Evolutionary conservation across 2,113 vertebrate genomes (phyloP), one percentile per base, ranked within the genome.

Genomic region (Halcyon malimbica): DNA sequence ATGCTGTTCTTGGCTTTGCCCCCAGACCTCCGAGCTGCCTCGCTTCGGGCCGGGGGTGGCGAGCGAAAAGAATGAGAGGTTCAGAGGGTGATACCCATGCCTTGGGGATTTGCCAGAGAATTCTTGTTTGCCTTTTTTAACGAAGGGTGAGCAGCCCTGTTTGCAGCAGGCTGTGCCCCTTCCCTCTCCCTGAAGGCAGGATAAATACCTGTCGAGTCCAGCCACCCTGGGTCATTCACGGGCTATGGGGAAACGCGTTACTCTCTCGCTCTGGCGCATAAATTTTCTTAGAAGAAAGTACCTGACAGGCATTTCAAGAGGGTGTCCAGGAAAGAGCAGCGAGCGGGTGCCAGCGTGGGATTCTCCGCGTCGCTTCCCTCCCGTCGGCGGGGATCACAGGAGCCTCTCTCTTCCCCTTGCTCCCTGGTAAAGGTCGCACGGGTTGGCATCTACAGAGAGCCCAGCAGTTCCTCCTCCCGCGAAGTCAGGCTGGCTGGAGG

Each of bases 341-440:
- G 3, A 82, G 60, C 0, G 1, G 26, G 23, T 64, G 84, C 37
- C 84, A 74, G 54, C 1, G 0, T 1, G 1, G 19, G 26, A 85
- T 89, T 95, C 75, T 84, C 64, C 37, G 11, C 54, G 33, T 85
- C 73, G 74, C 48, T 81, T 71, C 28, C 51, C 0, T 0, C 20
- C 0, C 0, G 13, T 59, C 74, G 44, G 54, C 1, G 0, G 71
- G 39, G n/a, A 24, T 90, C 2, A 0, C 9, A 39, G 35, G 37
- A 90, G 53, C 53, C 28, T 62, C n/a, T 57, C 51, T n/a, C 33
- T 39, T 89, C 24, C 64, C 63, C 26, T 76, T 41, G 51, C 46
- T 71, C 37, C 37, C 29, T 1, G 0, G 9, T 39, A 29, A 74
- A 75, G 14, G n/a, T 16, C 44, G 18, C n/a, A 56, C 2, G 2